Evolutionary conservation across 2,888 invertebrate species (phyloP).

Genomic region (Acleris literana): DNA sequence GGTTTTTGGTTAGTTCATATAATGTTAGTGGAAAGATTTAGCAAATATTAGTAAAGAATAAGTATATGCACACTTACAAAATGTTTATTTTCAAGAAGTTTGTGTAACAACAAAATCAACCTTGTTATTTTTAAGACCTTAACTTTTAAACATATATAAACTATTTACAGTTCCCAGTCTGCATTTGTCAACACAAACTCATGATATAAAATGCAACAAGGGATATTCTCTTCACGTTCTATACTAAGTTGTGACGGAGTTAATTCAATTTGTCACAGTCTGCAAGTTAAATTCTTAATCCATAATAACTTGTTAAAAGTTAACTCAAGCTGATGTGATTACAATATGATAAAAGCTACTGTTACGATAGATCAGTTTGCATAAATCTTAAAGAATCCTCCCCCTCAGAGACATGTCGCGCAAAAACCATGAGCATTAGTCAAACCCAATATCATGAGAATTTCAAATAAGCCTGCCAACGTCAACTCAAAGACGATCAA

Average conservation of each 20-base stretch:
- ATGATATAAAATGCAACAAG: conserved; percentile 81
- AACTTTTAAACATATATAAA: conserved; percentile 80
- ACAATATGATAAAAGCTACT: conserved; percentile 79
- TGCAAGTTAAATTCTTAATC: conserved; percentile 69
- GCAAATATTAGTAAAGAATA: conserved; percentile 50
- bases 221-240: conserved; percentile 76
- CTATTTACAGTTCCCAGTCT: conserved; percentile 82
- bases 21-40: conserved; percentile 30
- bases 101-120: conserved; percentile 84
- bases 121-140: conserved; percentile 80
- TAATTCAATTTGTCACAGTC: conserved; percentile 78
- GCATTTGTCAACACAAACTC: conserved; percentile 80
- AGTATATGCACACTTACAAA: conserved; percentile 81
- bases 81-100: conserved; percentile 83
- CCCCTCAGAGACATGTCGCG: conserved; percentile 61
- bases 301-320: conserved; percentile 64
- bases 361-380: conserved; percentile 73
- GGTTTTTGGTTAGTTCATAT: conserved; percentile 16
- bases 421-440: conserved; percentile 53
- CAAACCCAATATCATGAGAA: conserved; percentile 47
- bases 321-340: conserved; percentile 77
- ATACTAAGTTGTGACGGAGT: conserved; percentile 81
- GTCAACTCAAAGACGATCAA: conserved; percentile 44
- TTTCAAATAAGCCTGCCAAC: conserved; percentile 43
- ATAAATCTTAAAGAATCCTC: conserved; percentile 73